Evolutionary conservation across 2,888 invertebrate species (phyloP), one percentile per base, ranked within the genome.

Genomic region (Xiphydria camelus): DNA sequence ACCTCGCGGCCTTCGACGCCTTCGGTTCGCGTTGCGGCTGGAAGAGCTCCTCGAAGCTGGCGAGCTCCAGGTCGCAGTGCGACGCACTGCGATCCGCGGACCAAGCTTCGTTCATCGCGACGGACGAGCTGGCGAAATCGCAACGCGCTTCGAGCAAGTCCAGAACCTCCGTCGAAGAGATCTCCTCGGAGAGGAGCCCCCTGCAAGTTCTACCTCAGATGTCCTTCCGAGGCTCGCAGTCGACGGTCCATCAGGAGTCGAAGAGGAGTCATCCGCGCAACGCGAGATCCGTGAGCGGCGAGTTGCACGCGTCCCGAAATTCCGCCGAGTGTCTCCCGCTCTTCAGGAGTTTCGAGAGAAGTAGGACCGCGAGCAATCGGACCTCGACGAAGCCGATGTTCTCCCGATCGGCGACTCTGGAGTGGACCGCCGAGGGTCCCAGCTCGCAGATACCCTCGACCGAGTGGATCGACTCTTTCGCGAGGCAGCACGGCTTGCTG

Each of bases 351-450:
- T 10, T n/a, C 4, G n/a, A 7, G n/a, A 23, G n/a, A 23, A 29
- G 29, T 4, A 29, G 29, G 12, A 14, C 29, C 12, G 29, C 7
- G 3, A 14, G 12, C 4, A 29, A 12, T 3, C 12, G 12, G 12
- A 29, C 12, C 12, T 29, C 29, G 15, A 14, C 29, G 6, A 44
- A 10, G 31, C 43, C 37, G 4, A 20, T 37, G 20, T 44, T 44
- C 29, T 44, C 38, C 5, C 36, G 43, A n/a, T 44, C 43, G 7
- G 43, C 43, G 1, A 44, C 43, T n/a, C 12, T 44, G 10, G 43
- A 44, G 36, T 44, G 43, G 43, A 44, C 43, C 6, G 21, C 31
- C n/a, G 43, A 44, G 17, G 43, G 43, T 12, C 43, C 43, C 4
- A 44, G 38, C 12, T 29, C 32, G 4, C 29, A 38, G 14, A 17